Conservation (phyloP, 2,113 vertebrate species). For the Anas platyrhynchos region DNA sequence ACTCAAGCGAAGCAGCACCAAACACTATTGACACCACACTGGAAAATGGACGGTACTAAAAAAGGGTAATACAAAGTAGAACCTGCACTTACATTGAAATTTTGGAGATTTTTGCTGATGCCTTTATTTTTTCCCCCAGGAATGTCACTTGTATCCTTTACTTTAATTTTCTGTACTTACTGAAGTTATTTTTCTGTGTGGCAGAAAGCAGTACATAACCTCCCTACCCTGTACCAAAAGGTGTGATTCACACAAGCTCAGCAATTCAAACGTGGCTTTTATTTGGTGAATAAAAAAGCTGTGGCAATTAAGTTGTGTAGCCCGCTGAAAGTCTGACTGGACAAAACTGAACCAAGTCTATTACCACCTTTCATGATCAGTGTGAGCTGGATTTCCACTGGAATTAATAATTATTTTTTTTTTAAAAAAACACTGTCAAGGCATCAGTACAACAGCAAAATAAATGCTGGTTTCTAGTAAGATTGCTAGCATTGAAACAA, state of each 20-base stretch:
- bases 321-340: neutral
- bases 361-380: neutral
- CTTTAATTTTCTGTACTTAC: neutral
- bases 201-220: neutral
- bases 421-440: neutral
- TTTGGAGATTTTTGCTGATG: neutral
- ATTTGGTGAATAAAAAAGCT: neutral
- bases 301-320: neutral
- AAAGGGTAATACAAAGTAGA: neutral
- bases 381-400: neutral
- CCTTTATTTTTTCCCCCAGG: neutral
- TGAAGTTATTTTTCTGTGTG: neutral
- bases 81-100: neutral
- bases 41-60: neutral
- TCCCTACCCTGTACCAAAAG: neutral
- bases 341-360: neutral
- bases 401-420: too few species aligned
- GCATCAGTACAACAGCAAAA: neutral
- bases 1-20: slow-evolving; percentile 36
- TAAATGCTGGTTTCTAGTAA: neutral
- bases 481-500: neutral
- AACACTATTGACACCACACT: neutral
- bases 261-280: neutral
- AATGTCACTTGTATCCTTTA: neutral
- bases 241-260: neutral